These are phyloP conservation scores for Ectobius pallidus DNA, from an alignment of 2,888 invertebrate species.

Conservation along the genomic window DNA sequence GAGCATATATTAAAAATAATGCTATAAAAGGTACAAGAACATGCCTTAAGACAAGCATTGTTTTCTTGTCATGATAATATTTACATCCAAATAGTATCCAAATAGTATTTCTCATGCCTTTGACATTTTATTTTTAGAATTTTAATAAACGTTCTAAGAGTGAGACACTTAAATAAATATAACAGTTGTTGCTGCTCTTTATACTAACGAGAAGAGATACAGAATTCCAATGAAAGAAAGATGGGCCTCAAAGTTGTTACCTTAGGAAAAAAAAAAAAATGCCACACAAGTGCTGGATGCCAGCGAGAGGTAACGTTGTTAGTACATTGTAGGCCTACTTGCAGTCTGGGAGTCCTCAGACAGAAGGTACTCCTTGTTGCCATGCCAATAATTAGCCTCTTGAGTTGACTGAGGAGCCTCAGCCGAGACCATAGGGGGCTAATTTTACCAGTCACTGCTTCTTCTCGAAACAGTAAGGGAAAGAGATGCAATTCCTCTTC, in stretches of 20 bases:
- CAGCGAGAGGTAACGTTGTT: neutral
- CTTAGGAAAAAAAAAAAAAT: neutral
- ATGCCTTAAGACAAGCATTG: too few species aligned
- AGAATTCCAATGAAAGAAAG: neutral
- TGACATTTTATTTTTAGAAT: too few species aligned
- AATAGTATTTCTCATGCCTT: too few species aligned
- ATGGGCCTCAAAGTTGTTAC: neutral
- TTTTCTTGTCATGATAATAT: too few species aligned
- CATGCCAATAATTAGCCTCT: constrained; percentile 24
- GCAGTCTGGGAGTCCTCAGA: too few species aligned
- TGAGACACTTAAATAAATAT: too few species aligned
- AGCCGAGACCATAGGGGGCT: constrained; percentile 3
- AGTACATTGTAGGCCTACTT: too few species aligned
- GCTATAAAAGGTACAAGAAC: too few species aligned
- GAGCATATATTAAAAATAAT: too few species aligned
- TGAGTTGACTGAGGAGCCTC: neutral
- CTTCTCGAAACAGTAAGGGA: neutral
- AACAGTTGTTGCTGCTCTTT: neutral
- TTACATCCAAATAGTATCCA: too few species aligned
- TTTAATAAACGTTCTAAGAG: too few species aligned
- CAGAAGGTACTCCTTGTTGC: neutral
- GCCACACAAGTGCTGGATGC: neutral
- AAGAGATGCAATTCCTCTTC: constrained; percentile 12
- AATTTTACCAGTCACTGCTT: constrained; percentile 24
- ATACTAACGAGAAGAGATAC: neutral